phyloP scores from a whole-genome alignment of 1,140 invertebrate species.

The Apis laboriosa region DNA sequence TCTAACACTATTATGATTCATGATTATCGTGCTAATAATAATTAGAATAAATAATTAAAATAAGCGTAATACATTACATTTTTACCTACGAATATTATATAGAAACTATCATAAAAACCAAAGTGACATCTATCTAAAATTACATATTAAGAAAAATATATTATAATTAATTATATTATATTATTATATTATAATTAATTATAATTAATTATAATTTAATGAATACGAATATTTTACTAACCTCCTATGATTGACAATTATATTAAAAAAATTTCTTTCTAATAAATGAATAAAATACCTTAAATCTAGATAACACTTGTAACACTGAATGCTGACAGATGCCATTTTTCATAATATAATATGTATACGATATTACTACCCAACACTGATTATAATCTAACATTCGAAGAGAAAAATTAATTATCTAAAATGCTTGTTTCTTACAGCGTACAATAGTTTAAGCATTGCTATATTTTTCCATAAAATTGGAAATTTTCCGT shows the following conservation, averaged over 20 bases:
- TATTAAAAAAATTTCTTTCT: no score
- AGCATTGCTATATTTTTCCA: constrained; percentile 46
- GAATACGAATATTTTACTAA: no score
- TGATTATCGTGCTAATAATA: constrained; percentile 10
- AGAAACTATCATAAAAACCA: background rate
- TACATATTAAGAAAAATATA: background rate
- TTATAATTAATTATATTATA: no score
- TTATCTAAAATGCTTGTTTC: constrained; percentile 48
- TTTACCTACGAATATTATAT: background rate
- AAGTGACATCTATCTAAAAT: constrained; percentile 2
- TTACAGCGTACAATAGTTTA: constrained; percentile 56
- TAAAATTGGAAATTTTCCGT: constrained; percentile 1
- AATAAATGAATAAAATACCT: no score
- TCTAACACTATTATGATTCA: constrained; percentile 4
- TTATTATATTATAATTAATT: no score
- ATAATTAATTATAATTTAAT: no score
- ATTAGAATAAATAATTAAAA: background rate
- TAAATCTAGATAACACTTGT: no score
- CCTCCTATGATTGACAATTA: no score
- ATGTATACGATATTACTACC: constrained; percentile 17
- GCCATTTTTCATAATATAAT: background rate
- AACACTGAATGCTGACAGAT: background rate
- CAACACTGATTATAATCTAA: constrained; percentile 57
- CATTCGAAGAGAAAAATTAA: constrained; percentile 23
- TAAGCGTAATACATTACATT: background rate